Conservation (phyloP, 2,113 vertebrate species). For the Festucalex cinctus region DNA sequence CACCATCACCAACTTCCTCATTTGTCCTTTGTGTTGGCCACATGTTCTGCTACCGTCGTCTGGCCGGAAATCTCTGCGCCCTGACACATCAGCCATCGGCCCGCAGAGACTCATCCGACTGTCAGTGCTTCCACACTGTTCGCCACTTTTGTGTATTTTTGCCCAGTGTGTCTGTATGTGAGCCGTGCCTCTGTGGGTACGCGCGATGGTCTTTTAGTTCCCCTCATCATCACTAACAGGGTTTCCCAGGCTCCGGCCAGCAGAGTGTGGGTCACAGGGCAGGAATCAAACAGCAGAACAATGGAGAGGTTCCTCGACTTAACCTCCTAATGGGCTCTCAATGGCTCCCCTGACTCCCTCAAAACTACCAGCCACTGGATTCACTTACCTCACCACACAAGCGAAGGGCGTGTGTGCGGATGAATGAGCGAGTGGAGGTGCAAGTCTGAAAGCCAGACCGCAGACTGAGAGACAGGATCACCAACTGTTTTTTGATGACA, state of each 20-base stretch:
- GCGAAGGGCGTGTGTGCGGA: constrained; percentile 19
- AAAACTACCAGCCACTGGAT: constrained; percentile 71
- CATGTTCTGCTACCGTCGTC: constrained; percentile 47
- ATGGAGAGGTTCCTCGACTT: constrained; percentile 74
- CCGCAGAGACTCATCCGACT: constrained; percentile 68
- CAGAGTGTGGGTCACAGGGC: constrained; percentile 64
- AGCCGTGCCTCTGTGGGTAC: constrained; percentile 16
- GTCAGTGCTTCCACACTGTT: constrained; percentile 56
- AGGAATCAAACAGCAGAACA: constrained; percentile 73
- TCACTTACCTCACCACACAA: constrained; percentile 66
- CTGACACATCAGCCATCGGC: constrained; percentile 50
- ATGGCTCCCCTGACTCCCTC: constrained; percentile 75
- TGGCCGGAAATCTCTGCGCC: constrained; percentile 64
- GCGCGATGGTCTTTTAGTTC: constrained; percentile 58
- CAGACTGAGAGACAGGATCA: constrained; percentile 33
- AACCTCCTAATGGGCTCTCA: constrained; percentile 77
- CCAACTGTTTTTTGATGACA: constrained; percentile 56
- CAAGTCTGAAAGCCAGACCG: constrained; percentile 40
- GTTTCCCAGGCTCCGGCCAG: constrained; percentile 70
- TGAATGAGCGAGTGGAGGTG: constrained; percentile 34
- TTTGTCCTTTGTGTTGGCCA: constrained; percentile 55
- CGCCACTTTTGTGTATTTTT: constrained; percentile 17
- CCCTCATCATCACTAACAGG: constrained; percentile 68
- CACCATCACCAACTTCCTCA: constrained; percentile 20
- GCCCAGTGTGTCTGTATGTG: constrained; percentile 25